phyloP scores from a whole-genome alignment of 2,797 vertebrate species.

The Pangasius mekongensis region DNA sequence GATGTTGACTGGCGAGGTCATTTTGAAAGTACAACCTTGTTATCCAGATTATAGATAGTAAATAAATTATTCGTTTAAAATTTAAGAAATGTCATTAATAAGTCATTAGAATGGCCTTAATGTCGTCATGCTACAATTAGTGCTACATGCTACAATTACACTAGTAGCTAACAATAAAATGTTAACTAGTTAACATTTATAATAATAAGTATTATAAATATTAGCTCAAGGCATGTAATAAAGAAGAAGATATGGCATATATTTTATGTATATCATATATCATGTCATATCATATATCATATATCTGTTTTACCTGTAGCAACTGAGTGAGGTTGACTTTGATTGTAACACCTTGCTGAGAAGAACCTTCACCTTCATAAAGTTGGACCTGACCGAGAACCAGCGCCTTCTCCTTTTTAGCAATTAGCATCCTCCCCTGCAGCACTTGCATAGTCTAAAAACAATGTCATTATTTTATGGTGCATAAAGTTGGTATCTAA shows the following conservation, averaged over 20 bases:
- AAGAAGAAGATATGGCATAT: background rate
- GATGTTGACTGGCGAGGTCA: background rate
- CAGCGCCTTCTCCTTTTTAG: constrained; percentile 72
- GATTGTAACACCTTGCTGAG: constrained; percentile 66
- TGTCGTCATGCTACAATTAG: no score
- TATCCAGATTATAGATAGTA: no score
- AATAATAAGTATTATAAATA: background rate
- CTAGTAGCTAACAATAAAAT: background rate
- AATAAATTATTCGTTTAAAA: no score
- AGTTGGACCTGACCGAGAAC: constrained; percentile 72
- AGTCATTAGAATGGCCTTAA: no score
- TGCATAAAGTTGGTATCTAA: background rate
- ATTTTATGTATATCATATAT: no score
- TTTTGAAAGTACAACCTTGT: no score
- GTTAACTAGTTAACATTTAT: no score
- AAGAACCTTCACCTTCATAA: constrained; percentile 60
- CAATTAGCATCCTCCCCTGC: constrained; percentile 70
- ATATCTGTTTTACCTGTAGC: constrained; percentile 80
- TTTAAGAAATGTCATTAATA: background rate
- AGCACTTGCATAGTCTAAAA: constrained; percentile 74
- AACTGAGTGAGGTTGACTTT: constrained; percentile 75
- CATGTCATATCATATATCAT: no score
- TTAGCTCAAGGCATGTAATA: background rate
- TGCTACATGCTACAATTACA: no score
- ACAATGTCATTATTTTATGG: background rate